Evolutionary conservation across 2,797 vertebrate genomes (phyloP).

Genomic region (Rachycentron canadum): DNA sequence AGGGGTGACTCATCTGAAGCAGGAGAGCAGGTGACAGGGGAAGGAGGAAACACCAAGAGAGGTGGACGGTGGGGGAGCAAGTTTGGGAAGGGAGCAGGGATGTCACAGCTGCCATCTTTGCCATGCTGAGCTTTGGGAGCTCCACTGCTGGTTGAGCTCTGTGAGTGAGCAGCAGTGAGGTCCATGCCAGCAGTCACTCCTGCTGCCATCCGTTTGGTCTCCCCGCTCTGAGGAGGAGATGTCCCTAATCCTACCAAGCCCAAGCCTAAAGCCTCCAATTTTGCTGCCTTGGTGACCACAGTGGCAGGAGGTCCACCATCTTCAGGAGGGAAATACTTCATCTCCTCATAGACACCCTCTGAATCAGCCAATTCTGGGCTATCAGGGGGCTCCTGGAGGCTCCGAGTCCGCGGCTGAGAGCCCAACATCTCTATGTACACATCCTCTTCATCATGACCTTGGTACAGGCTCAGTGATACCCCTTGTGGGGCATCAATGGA

Average conservation of each 20-base stretch:
- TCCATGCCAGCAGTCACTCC: constrained; percentile 62
- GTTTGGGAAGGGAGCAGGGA: constrained; percentile 97
- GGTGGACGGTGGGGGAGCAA: constrained; percentile 95
- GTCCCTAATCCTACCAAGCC: constrained; percentile 67
- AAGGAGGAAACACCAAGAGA: constrained; percentile 95
- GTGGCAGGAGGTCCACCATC: constrained; percentile 74
- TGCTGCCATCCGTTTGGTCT: constrained; percentile 78
- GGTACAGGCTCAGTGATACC: constrained; percentile 79
- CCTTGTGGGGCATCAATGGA: constrained; percentile 85
- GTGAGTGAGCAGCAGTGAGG: constrained; percentile 32
- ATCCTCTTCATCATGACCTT: constrained; percentile 88
- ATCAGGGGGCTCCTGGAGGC: constrained; percentile 81
- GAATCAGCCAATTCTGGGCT: constrained; percentile 88
- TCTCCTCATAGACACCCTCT: constrained; percentile 98
- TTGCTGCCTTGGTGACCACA: constrained; percentile 70
- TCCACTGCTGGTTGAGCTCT: constrained; percentile 37
- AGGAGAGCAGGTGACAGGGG: constrained; percentile 94
- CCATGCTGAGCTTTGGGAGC: constrained; percentile 64
- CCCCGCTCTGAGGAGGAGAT: constrained; percentile 81
- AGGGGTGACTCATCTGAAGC: constrained; percentile 97
- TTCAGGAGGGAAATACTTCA: constrained; percentile 92
- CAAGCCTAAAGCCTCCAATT: constrained; percentile 75
- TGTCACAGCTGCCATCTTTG: constrained; percentile 89
- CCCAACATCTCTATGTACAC: constrained; percentile 98
- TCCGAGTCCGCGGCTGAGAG: constrained; percentile 81